These are phyloP conservation scores for Proteles cristata DNA, from an alignment of 2,113 vertebrate species.

Conservation along the genomic window DNA sequence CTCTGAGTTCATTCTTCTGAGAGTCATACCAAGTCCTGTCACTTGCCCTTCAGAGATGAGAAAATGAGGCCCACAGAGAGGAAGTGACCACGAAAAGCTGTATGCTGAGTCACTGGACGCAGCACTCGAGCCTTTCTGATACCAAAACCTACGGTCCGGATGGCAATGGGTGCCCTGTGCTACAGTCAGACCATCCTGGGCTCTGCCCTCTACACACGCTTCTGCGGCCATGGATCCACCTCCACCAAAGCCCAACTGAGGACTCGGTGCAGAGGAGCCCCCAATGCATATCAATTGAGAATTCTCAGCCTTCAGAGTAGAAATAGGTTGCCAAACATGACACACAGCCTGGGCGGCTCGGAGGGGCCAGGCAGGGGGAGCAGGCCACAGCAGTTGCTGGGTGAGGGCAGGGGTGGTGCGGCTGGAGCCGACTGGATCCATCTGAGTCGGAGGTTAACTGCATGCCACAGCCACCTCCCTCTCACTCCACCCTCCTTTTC, in stretches of 20 bases:
- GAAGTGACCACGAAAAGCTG: neutral
- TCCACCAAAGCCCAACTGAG: neutral
- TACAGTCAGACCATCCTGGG: accelerated
- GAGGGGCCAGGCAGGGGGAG: neutral
- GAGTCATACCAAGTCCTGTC: neutral
- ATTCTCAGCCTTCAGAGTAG: neutral
- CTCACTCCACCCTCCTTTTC: neutral
- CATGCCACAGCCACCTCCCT: neutral
- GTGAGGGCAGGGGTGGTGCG: too few relatives aligned
- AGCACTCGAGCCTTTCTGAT: neutral
- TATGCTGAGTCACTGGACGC: accelerated
- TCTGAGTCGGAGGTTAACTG: accelerated
- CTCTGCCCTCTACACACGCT: neutral
- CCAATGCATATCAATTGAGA: neutral
- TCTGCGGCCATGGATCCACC: neutral
- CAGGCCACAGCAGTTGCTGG: accelerated
- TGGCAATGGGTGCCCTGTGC: neutral
- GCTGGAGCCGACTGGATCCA: neutral
- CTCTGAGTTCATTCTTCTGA: neutral
- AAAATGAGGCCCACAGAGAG: neutral
- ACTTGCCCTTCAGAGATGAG: neutral
- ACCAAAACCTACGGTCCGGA: neutral
- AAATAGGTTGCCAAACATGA: neutral
- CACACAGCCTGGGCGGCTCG: neutral
- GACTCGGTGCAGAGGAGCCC: neutral